Conservation (phyloP, 2,113 vertebrate species). For the Poeciliopsis prolifica region DNA sequence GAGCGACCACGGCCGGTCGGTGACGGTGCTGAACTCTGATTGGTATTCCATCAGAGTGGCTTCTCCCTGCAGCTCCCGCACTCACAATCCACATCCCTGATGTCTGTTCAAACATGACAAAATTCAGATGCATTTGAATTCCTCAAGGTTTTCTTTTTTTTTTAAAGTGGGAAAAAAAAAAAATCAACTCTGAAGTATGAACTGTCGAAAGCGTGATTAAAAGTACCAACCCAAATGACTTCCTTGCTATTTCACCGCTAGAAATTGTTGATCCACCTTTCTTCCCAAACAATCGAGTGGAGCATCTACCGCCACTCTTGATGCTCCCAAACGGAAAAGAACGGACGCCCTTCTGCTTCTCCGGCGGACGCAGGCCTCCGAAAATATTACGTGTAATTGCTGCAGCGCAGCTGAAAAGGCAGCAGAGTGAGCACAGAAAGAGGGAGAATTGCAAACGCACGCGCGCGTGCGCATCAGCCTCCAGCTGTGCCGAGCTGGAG, state of each 20-base stretch:
- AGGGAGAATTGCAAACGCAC: background rate
- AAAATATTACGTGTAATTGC: conserved; percentile 26
- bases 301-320: background rate
- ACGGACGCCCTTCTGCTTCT: background rate
- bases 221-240: background rate
- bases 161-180: too few relatives aligned
- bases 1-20: background rate
- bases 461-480: conserved; percentile 10
- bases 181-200: background rate
- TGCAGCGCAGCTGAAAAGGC: conserved; percentile 24
- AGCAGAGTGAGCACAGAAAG: conserved; percentile 15
- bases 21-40: background rate
- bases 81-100: background rate
- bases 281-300: background rate
- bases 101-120: conserved; percentile 1
- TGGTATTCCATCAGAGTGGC: background rate
- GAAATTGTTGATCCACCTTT: conserved; percentile 6
- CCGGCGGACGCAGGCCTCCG: conserved; percentile 11
- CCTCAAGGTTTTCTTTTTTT: too few relatives aligned
- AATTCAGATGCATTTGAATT: background rate
- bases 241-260: conserved; percentile 8
- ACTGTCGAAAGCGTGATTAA: background rate
- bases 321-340: background rate
- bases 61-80: background rate
- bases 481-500: conserved; percentile 58